These are phyloP conservation scores for Murina feae DNA, from an alignment of 2,113 vertebrate species.

Conservation along the genomic window DNA sequence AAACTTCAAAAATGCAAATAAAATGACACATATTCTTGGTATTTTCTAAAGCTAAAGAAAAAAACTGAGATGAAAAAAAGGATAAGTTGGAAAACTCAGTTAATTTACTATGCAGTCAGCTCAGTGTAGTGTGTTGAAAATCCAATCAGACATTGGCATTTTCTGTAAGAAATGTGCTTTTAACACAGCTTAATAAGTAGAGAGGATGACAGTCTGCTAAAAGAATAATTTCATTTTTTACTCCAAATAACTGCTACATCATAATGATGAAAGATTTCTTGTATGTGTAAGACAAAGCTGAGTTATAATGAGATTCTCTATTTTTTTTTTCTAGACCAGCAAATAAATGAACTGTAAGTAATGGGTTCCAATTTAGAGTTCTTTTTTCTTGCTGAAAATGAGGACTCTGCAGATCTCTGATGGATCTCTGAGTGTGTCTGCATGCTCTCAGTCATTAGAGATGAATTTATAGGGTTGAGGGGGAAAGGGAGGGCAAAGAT, in stretches of 20 bases:
- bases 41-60: slow-evolving; percentile 16
- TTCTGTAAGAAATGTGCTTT: slow-evolving; percentile 34
- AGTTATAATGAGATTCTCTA: slow-evolving; percentile 58
- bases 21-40: not conserved
- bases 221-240: slow-evolving; percentile 64
- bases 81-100: not conserved
- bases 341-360: slow-evolving; percentile 63
- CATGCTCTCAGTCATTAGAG: slow-evolving; percentile 33
- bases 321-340: slow-evolving; percentile 11
- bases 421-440: not conserved
- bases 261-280: slow-evolving; percentile 59
- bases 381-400: slow-evolving; percentile 46
- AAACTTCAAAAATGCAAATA: slow-evolving; percentile 13
- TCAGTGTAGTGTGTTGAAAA: slow-evolving; percentile 37
- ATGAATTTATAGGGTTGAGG: slow-evolving; percentile 42
- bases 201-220: slow-evolving; percentile 17
- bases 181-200: slow-evolving; percentile 30
- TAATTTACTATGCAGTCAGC: slow-evolving; percentile 2
- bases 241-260: slow-evolving; percentile 42
- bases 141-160: slow-evolving; percentile 45
- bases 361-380: slow-evolving; percentile 38
- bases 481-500: not conserved
- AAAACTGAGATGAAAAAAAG: not conserved
- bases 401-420: not conserved
- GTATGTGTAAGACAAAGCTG: slow-evolving; percentile 57